Base-by-base conservation (phyloP, 2,113 vertebrate species). In the Carollia perspicillata region DNA sequence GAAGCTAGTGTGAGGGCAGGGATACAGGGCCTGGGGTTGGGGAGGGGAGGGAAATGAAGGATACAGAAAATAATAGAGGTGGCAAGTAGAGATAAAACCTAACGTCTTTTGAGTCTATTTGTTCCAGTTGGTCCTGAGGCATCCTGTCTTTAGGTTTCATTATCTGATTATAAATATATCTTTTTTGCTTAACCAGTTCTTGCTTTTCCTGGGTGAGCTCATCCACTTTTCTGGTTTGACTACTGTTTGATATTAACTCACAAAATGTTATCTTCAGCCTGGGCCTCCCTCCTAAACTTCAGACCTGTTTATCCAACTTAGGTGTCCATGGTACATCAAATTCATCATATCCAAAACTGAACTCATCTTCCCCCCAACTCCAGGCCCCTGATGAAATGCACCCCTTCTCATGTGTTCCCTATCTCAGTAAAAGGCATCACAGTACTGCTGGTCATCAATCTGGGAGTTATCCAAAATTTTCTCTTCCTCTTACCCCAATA, bases 181-280 rank as follows among this genome's bases (percentile, higher is more conserved):
- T 47, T 89, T 86, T 94, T 88, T 94, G 69, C 49, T 92, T 89
- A 81, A 51, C 58, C 9, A 60, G 37, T 55, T 79, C 44, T 58
- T 44, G 49, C 7, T 91, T 28, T 92, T 80, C 60, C 22, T 84
- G 49, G 10, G 22, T 40, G 53, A 91, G 74, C 49, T 83, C 63
- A 42, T 83, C 20, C 13, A 90, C 53, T 90, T 75, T 84, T 74
- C 55, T 84, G n/a, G 37, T 72, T 94, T 72, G 87, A 69, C 44
- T 90, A 75, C 26, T 33, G 65, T 87, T 44, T 88, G 53, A 40
- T 80, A 51, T 92, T 66, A 87, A 95, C 40, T 92, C 80, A 86
- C 30, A 75, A 94, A 81, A 90, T 60, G 17, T 71, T 77, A 86
- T 55, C 58, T 66, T 94, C 68, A 69, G 65, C 30, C 49, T 84